A percentile compares a stretch with the other conserved stretches of the same genome.
Conservation (phyloP, 2,888 invertebrate genomes). For the Acrobasis repandana region DNA sequence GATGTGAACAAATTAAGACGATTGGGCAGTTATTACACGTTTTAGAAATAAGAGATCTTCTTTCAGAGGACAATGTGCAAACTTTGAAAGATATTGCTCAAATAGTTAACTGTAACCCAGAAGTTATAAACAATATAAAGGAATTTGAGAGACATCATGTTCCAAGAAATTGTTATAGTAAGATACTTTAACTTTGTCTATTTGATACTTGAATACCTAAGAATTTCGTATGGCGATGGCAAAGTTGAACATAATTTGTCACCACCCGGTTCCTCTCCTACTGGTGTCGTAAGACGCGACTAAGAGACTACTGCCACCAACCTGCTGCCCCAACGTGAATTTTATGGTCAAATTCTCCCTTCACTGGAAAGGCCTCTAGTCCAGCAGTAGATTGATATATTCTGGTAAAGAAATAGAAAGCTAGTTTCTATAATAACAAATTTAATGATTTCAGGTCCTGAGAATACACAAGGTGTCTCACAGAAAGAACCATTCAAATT, state of each 20-base stretch:
- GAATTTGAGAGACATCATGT: conserved; percentile 22
- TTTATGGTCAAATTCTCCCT: too few relatives aligned
- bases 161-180: conserved; percentile 26
- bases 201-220: too few relatives aligned
- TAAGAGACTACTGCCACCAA: too few relatives aligned
- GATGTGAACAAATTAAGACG: conserved; percentile 60
- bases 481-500: conserved; percentile 3
- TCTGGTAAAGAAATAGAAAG: too few relatives aligned
- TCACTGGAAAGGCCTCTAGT: too few relatives aligned
- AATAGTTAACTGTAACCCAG: not conserved
- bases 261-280: too few relatives aligned
- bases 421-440: too few relatives aligned
- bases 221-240: too few relatives aligned
- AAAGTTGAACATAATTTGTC: too few relatives aligned
- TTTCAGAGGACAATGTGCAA: conserved; percentile 64
- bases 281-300: too few relatives aligned
- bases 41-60: conserved; percentile 62
- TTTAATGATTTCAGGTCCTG: not conserved
- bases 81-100: conserved; percentile 59
- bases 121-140: conserved; percentile 25
- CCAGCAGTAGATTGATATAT: too few relatives aligned
- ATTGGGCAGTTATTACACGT: conserved; percentile 59
- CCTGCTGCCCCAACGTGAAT: too few relatives aligned
- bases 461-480: not conserved
- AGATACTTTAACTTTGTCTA: conserved; percentile 4